phyloP scores from a whole-genome alignment of 2,113 vertebrate species.

The Labeo catla region DNA sequence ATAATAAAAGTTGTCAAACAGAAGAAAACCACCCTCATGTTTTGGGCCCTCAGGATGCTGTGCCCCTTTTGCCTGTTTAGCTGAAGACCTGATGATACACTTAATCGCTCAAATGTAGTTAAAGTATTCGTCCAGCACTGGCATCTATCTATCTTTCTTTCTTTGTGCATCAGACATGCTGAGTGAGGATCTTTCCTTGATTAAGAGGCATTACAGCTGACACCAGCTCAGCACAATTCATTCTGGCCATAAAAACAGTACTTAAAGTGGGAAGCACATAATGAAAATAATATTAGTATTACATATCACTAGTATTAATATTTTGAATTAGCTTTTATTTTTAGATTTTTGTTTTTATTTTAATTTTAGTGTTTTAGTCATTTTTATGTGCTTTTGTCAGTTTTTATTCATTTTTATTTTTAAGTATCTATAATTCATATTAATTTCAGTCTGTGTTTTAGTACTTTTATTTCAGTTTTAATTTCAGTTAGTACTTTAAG shows the following conservation, averaged over 20 bases:
- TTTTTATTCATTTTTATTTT: neutral
- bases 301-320: too few species aligned
- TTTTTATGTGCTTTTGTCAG: neutral
- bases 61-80: neutral
- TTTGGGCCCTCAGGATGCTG: too few species aligned
- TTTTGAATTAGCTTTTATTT: too few species aligned
- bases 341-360: too few species aligned
- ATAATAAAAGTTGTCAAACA: neutral
- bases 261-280: conserved; percentile 33
- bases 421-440: too few species aligned
- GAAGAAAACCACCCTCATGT: neutral
- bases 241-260: conserved; percentile 53
- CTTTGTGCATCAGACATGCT: conserved; percentile 38
- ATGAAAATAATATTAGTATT: conserved; percentile 50
- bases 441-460: neutral
- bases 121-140: neutral
- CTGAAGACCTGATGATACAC: neutral
- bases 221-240: conserved; percentile 67
- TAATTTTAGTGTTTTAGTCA: too few species aligned
- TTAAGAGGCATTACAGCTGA: conserved; percentile 59
- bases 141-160: conserved; percentile 20
- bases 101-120: neutral
- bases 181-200: conserved; percentile 54
- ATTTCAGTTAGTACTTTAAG: neutral
- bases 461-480: neutral